phyloP scores from a whole-genome alignment of 2,797 vertebrate genomes.

The Poliocrania exsul region DNA sequence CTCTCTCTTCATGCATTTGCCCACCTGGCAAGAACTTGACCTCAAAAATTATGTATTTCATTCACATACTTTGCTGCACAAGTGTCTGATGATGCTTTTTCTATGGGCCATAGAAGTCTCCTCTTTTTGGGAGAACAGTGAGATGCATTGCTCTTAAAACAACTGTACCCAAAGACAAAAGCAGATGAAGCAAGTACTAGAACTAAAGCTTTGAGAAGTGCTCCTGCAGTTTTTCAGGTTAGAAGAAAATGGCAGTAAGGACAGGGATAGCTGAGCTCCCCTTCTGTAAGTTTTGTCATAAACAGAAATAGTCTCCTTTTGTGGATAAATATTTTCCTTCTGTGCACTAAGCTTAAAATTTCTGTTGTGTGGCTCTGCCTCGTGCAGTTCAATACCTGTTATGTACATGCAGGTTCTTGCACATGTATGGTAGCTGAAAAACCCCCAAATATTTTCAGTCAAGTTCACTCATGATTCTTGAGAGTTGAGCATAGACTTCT shows the following conservation, averaged over 20 bases:
- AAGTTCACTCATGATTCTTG: background rate
- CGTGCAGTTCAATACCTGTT: fast-evolving
- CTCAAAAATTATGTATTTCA: background rate
- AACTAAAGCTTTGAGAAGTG: background rate
- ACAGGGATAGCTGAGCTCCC: background rate
- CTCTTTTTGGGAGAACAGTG: background rate
- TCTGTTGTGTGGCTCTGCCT: background rate
- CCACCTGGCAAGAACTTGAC: background rate
- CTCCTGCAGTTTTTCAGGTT: background rate
- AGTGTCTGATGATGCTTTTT: background rate
- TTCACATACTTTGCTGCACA: background rate
- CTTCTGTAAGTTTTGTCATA: background rate
- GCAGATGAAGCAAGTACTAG: background rate
- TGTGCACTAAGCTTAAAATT: background rate
- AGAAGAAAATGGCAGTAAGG: background rate
- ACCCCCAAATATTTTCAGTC: background rate
- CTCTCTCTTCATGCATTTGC: background rate
- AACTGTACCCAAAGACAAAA: background rate
- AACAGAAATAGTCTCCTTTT: background rate
- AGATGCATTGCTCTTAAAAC: background rate
- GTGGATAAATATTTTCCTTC: background rate
- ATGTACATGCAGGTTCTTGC: background rate
- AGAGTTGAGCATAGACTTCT: background rate
- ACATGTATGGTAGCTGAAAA: background rate
- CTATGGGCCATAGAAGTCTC: fast-evolving